phyloP scores from a whole-genome alignment of 2,113 vertebrate species.

The Apteryx owenii region DNA sequence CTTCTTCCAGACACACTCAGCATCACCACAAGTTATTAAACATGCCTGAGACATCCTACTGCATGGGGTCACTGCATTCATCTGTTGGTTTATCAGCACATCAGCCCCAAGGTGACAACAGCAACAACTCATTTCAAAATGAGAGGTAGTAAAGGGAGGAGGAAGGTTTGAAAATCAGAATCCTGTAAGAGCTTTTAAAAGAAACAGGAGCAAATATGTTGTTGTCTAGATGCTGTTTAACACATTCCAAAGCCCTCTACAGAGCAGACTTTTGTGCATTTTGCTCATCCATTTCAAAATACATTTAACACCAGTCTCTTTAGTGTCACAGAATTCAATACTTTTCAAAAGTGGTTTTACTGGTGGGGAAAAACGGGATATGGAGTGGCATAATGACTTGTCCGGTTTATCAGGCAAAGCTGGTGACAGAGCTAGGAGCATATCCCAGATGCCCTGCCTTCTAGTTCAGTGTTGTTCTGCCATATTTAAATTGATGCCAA shows the following conservation, averaged over 20 bases:
- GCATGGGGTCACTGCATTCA: background rate
- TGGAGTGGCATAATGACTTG: background rate
- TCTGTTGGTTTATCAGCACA: constrained; percentile 5
- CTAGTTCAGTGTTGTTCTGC: background rate
- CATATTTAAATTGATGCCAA: background rate
- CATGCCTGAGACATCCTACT: background rate
- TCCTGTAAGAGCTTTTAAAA: background rate
- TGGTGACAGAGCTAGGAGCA: background rate
- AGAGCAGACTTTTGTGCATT: background rate
- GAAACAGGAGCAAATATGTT: background rate
- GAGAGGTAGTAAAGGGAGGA: background rate
- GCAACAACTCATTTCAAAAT: background rate
- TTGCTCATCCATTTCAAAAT: background rate
- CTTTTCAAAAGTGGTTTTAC: background rate
- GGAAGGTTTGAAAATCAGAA: background rate
- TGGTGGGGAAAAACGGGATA: background rate
- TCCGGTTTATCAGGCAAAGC: background rate
- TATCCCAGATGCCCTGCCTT: background rate
- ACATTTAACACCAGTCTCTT: background rate
- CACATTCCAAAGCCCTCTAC: background rate
- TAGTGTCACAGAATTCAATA: background rate
- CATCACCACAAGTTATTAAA: background rate
- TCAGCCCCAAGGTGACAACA: background rate
- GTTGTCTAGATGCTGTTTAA: background rate
- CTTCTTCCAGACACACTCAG: background rate